A percentile compares a stretch with the other conserved stretches of the same genome.
phyloP scores from a whole-genome alignment of 2,888 invertebrate species.

The Drosophila ezoana region DNA sequence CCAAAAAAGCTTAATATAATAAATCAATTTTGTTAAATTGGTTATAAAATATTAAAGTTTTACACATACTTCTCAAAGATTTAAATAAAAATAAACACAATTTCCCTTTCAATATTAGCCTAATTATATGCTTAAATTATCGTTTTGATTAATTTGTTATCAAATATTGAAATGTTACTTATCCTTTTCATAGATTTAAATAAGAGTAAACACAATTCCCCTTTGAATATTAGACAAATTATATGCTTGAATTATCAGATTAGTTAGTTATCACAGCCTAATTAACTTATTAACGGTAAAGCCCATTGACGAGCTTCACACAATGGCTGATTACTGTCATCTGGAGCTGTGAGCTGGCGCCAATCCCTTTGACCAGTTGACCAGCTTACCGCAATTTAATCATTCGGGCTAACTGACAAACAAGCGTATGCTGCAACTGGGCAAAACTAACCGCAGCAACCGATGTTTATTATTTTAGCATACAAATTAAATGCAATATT shows the following conservation, averaged over 20 bases:
- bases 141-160: too few relatives aligned
- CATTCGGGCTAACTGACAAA: conserved; percentile 58
- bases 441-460: conserved; percentile 59
- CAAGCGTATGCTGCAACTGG: conserved; percentile 28
- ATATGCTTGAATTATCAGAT: background rate
- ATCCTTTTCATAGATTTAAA: too few relatives aligned
- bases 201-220: too few relatives aligned
- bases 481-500: conserved; percentile 74
- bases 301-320: conserved; percentile 26
- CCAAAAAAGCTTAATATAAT: too few relatives aligned
- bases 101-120: too few relatives aligned
- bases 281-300: background rate
- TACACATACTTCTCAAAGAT: too few relatives aligned
- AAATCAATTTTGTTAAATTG: too few relatives aligned
- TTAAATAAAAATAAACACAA: too few relatives aligned
- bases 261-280: conserved; percentile 1
- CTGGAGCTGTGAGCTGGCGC: conserved; percentile 16
- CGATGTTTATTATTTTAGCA: conserved; percentile 79
- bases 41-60: too few relatives aligned
- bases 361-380: conserved; percentile 49
- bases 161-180: too few relatives aligned
- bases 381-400: conserved; percentile 68
- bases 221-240: too few relatives aligned
- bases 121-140: too few relatives aligned
- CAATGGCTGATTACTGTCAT: conserved; percentile 44